phyloP scores from a whole-genome alignment of 1,140 invertebrate species.

The Agrypnia vestita region DNA sequence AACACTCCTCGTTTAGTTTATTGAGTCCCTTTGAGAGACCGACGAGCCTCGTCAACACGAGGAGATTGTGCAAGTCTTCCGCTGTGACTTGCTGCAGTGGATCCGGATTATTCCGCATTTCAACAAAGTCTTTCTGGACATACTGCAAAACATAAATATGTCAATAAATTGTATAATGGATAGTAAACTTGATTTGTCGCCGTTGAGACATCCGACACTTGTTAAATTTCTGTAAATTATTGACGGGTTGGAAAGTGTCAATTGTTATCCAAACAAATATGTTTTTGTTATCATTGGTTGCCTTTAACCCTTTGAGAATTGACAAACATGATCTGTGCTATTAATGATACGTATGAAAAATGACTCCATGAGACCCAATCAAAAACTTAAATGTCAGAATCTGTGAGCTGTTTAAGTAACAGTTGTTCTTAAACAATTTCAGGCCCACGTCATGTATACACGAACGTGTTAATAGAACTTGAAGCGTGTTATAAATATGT shows the following conservation, averaged over 20 bases:
- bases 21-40: slow-evolving; percentile 80
- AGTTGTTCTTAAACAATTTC: not conserved
- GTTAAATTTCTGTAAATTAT: not conserved
- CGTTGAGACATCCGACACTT: not conserved
- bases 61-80: slow-evolving; percentile 84
- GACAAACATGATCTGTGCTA: too few relatives aligned
- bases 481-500: not conserved
- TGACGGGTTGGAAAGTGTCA: too few relatives aligned
- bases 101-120: slow-evolving; percentile 74
- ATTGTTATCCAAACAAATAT: too few relatives aligned
- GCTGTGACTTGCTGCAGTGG: slow-evolving; percentile 72
- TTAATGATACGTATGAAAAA: too few relatives aligned
- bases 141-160: slow-evolving; percentile 72
- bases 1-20: slow-evolving; percentile 77
- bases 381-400: not conserved
- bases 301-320: too few relatives aligned
- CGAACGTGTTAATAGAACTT: not conserved
- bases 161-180: slow-evolving; percentile 43
- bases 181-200: not conserved
- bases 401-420: not conserved
- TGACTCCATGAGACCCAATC: not conserved
- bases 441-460: too few relatives aligned
- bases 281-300: too few relatives aligned
- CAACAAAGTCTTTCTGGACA: slow-evolving; percentile 89
- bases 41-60: slow-evolving; percentile 83